These are phyloP conservation scores for Oreochromis niloticus DNA, from an alignment of 2,113 vertebrate species.

Conservation along the genomic window DNA sequence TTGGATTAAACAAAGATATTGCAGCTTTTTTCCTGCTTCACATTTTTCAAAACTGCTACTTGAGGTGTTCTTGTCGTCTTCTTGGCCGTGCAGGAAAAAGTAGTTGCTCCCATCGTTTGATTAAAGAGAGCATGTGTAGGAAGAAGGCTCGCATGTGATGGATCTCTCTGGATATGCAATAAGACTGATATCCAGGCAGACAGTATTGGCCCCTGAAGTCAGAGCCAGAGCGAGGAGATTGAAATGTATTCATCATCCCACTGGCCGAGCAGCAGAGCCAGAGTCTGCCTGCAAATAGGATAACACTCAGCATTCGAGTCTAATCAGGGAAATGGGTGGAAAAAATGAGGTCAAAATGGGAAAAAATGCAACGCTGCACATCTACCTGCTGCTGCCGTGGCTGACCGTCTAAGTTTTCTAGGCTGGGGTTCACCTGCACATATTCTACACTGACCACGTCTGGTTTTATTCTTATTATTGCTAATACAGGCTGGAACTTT, in stretches of 20 bases:
- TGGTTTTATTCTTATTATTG: neutral
- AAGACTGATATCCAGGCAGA: conserved; percentile 32
- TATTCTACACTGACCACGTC: neutral
- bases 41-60: neutral
- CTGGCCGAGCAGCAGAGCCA: neutral
- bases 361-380: neutral
- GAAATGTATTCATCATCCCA: conserved; percentile 57
- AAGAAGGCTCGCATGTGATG: conserved; percentile 23
- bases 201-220: neutral
- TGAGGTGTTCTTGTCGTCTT: neutral
- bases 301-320: conserved; percentile 3
- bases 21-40: neutral
- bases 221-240: conserved; percentile 42
- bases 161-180: conserved; percentile 52
- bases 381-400: neutral
- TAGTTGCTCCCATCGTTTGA: neutral
- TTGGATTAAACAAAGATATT: neutral
- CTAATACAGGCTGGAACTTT: neutral
- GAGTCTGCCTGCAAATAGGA: conserved; percentile 36
- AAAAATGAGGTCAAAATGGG: neutral
- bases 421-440: neutral
- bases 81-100: neutral
- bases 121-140: conserved; percentile 22
- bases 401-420: neutral
- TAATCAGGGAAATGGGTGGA: conserved; percentile 1